Base-by-base conservation (phyloP, 1,140 invertebrate genomes). In the Leptopilina boulardi region DNA sequence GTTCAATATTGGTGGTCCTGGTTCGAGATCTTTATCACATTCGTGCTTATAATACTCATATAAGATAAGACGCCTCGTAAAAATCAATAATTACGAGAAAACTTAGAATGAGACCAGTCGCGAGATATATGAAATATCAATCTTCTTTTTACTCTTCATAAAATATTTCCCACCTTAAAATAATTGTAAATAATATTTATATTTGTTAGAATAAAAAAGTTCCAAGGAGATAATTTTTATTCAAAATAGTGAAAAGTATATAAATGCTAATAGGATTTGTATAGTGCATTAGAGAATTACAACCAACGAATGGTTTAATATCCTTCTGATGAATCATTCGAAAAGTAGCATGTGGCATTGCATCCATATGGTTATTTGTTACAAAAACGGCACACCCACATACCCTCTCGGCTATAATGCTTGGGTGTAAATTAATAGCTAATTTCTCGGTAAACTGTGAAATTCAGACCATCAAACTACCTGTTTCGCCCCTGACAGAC, bases 371-470 rank as follows among this genome's bases (percentile, higher is more conserved):
- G 83, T 73, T 80, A 87, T 86, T 86, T 81, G 86, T 83, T 85
- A 83, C 71, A 72, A 73, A 77, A 77, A 71, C 71, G 79, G 79
- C 80, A 78, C 83, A 81, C 74, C 78, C 81, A 82, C 51, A 74
- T 73, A 76, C 75, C 80, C 41, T 78, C 76, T 76, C 38, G 70
- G 73, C 75, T 73, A 34, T 42, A 74, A 72, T 51, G 59, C 70
- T 73, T 66, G 76, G 82, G 84, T 78, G 86, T 88, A 87, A 89
- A 89, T 89, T 88, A 87, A 89, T 87, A 81, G 83, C 82, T 85
- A 87, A 90, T 89, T 89, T 86, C 87, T 87, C 74, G 85, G 86
- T 86, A 87, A 87, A 87, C 85, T 87, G 81, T 89, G 86, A 89
- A 90, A 90, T 85, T 76, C 84, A 76, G 78, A 85, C 84, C 87